Conservation (phyloP, 2,113 vertebrate genomes). For the Chionodraco myersi region DNA sequence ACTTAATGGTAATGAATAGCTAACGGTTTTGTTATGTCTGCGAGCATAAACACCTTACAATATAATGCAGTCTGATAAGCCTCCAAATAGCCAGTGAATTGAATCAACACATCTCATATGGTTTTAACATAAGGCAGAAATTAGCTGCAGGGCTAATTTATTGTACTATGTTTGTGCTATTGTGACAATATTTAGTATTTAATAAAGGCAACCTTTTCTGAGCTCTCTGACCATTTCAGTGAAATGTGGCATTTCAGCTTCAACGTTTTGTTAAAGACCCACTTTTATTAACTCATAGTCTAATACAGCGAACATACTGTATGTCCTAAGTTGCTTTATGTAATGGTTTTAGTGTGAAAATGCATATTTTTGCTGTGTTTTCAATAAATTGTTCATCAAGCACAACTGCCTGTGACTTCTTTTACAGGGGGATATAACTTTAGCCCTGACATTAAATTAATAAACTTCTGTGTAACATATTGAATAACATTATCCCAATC, state of each 20-base stretch:
- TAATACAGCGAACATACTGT: constrained; percentile 5
- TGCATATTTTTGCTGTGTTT: constrained; percentile 48
- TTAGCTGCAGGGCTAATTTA: background rate
- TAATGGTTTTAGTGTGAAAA: constrained; percentile 38
- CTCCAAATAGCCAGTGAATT: background rate
- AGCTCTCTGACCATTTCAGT: background rate
- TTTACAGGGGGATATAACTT: too few species aligned
- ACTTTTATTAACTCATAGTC: background rate
- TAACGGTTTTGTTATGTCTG: constrained; percentile 7
- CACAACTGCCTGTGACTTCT: background rate
- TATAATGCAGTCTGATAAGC: constrained; percentile 12
- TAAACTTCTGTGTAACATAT: background rate
- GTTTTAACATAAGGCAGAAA: background rate
- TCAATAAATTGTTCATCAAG: constrained; percentile 46
- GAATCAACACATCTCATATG: background rate
- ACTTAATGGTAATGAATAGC: constrained; percentile 1
- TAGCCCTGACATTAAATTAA: background rate
- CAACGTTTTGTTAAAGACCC: background rate
- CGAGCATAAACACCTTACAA: constrained; percentile 7
- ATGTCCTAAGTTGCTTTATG: constrained; percentile 30
- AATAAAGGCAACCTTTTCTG: constrained; percentile 18
- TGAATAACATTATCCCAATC: background rate
- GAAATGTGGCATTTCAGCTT: constrained; percentile 8
- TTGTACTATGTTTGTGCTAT: constrained; percentile 28
- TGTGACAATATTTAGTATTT: constrained; percentile 27